Conservation (phyloP, 2,113 vertebrate species). For the Laterallus jamaicensis region DNA sequence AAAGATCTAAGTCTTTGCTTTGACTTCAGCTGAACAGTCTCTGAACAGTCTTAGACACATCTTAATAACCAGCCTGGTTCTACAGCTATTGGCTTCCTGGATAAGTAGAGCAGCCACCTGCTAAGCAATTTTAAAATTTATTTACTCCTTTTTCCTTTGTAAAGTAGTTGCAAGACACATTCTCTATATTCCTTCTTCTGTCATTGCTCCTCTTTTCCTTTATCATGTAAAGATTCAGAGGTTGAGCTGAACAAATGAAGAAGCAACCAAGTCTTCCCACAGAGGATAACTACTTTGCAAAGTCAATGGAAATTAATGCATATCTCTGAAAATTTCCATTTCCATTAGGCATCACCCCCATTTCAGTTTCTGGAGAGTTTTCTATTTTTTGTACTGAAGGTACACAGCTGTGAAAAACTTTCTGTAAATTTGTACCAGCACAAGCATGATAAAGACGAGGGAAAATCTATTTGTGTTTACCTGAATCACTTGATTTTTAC, state of each 20-base stretch:
- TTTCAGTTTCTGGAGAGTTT: conserved; percentile 9
- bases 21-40: not conserved
- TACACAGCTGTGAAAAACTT: conserved; percentile 5
- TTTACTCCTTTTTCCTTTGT: not conserved
- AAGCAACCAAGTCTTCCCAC: not conserved
- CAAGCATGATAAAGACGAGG: not conserved
- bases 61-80: not conserved
- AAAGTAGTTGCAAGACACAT: not conserved
- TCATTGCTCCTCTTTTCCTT: not conserved
- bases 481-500: not conserved
- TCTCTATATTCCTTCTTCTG: not conserved
- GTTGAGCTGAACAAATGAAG: not conserved
- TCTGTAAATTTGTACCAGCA: not conserved
- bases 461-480: not conserved
- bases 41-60: not conserved
- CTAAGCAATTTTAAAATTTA: not conserved
- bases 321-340: not conserved
- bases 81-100: not conserved
- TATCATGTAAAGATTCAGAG: not conserved
- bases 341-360: not conserved
- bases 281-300: not conserved
- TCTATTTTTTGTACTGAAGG: not conserved
- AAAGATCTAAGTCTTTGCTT: not conserved
- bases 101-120: not conserved
- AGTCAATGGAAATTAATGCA: not conserved